Conservation (phyloP, 2,797 vertebrate species). For the Typhlichthys subterraneus region DNA sequence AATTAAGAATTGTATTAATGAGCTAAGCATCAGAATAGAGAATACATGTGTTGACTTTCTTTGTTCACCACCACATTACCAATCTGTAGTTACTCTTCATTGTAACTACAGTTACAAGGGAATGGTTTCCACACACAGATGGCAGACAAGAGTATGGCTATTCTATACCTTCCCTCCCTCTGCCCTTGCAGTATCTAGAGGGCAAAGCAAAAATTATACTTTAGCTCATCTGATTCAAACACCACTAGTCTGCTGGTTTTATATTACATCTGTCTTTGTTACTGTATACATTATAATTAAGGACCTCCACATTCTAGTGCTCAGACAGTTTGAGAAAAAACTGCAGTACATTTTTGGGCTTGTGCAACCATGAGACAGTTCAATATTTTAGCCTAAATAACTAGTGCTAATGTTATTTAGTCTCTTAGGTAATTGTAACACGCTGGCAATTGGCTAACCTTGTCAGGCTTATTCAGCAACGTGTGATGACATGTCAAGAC, state of each 20-base stretch:
- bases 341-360: constrained; percentile 3
- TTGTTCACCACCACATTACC: neutral
- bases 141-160: neutral
- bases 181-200: constrained; percentile 51
- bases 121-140: constrained; percentile 22
- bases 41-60: neutral
- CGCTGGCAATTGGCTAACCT: constrained; percentile 6
- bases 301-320: neutral
- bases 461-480: constrained; percentile 30
- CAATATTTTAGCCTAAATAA: neutral
- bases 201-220: constrained; percentile 56
- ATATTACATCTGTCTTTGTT: constrained; percentile 27
- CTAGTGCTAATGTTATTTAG: constrained; percentile 19
- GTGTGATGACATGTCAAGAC: constrained; percentile 44
- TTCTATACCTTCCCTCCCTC: neutral
- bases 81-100: constrained; percentile 9
- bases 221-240: constrained; percentile 53
- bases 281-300: constrained; percentile 13
- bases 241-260: constrained; percentile 23
- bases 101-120: constrained; percentile 37
- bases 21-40: neutral
- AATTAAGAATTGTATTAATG: neutral
- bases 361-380: no score
- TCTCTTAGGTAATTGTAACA: constrained; percentile 13
- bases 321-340: constrained; percentile 23